phyloP scores from a whole-genome alignment of 1,140 invertebrate species.

The Drosophila lacteicornis region DNA sequence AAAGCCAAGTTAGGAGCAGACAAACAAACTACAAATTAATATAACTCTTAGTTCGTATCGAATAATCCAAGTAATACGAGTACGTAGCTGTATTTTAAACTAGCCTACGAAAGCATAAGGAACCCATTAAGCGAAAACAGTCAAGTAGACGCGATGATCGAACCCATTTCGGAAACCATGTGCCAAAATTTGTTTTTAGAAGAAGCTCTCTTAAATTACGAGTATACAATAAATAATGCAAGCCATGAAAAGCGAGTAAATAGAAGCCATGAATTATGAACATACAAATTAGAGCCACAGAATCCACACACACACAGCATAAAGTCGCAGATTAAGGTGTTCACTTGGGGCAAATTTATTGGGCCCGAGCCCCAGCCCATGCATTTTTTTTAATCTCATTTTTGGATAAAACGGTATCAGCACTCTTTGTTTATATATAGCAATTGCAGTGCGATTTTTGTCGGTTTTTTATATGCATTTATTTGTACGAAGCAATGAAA shows the following conservation, averaged over 20 bases:
- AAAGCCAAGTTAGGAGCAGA: conserved; percentile 57
- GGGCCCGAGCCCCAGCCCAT: conserved; percentile 11
- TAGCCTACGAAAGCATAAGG: conserved; percentile 60
- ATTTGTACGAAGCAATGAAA: conserved; percentile 65
- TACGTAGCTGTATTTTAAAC: conserved; percentile 77
- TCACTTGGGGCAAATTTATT: conserved; percentile 46
- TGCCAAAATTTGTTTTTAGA: conserved; percentile 78
- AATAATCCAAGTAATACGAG: conserved; percentile 67
- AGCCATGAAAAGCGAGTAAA: conserved; percentile 47
- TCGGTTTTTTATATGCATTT: conserved; percentile 75
- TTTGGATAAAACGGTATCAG: conserved; percentile 42
- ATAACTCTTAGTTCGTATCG: conserved; percentile 65
- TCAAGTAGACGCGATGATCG: conserved; percentile 22
- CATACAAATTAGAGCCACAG: conserved; percentile 38
- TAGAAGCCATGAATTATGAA: conserved; percentile 53
- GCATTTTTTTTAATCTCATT: conserved; percentile 53
- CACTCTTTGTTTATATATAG: conserved; percentile 57
- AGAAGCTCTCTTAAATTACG: conserved; percentile 65
- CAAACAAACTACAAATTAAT: conserved; percentile 74
- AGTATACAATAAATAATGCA: conserved; percentile 67
- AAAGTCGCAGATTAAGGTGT: conserved; percentile 48
- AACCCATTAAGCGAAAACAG: conserved; percentile 37
- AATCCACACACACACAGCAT: conserved; percentile 28
- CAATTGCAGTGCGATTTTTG: conserved; percentile 47
- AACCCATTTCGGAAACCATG: conserved; percentile 76